These are phyloP conservation scores for Pao palembangensis DNA, from an alignment of 2,113 vertebrate genomes.

Conservation along the genomic window DNA sequence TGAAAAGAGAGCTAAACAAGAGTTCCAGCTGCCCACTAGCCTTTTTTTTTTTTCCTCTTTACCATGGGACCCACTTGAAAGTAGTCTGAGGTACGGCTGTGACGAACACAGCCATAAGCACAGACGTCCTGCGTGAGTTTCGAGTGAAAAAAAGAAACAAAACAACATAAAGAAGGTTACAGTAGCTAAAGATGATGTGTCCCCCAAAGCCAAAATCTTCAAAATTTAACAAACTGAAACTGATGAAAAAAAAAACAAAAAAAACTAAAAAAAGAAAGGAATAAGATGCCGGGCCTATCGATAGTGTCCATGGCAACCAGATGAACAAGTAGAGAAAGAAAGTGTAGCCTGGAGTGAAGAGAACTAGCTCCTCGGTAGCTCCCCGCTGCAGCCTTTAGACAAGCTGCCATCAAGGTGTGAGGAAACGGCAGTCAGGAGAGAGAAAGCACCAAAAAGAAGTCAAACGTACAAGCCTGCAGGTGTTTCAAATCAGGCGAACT, in stretches of 20 bases:
- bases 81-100: conserved; percentile 33
- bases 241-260: conserved; percentile 22
- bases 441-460: conserved; percentile 33
- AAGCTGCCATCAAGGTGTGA: conserved; percentile 53
- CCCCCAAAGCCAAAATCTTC: conserved; percentile 48
- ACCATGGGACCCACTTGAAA: conserved; percentile 38
- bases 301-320: conserved; percentile 60
- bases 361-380: conserved; percentile 54
- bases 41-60: conserved; percentile 7
- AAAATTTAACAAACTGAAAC: conserved; percentile 33
- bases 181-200: conserved; percentile 28
- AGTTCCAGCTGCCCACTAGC: conserved; percentile 56
- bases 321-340: conserved; percentile 36
- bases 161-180: conserved; percentile 33
- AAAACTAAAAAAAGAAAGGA: conserved; percentile 4
- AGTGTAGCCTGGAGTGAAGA: conserved; percentile 54
- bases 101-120: conserved; percentile 53
- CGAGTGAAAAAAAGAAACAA: conserved; percentile 24
- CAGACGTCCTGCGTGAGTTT: conserved; percentile 34
- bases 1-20: conserved; percentile 23
- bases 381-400: conserved; percentile 52
- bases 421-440: conserved; percentile 51
- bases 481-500: conserved; percentile 42
- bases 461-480: conserved; percentile 54
- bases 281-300: conserved; percentile 14